Conservation (phyloP, 1,140 invertebrate genomes). For the Glossosoma conforme region DNA sequence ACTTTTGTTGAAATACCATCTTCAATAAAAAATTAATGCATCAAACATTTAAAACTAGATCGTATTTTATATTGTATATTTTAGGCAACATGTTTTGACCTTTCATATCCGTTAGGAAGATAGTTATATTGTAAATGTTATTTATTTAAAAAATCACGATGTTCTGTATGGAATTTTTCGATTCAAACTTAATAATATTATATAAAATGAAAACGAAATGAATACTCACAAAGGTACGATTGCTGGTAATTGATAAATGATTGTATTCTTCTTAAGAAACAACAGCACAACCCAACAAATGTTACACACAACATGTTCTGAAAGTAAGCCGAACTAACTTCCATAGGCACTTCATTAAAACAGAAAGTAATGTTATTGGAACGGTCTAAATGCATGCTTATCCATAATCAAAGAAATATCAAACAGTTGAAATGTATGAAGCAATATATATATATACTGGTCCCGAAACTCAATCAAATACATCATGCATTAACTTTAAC, state of each 20-base stretch:
- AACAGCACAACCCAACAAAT: slow-evolving; percentile 23
- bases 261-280: slow-evolving; percentile 19
- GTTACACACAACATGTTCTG: slow-evolving; percentile 28
- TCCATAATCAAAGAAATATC: slow-evolving; percentile 29
- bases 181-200: too few relatives aligned
- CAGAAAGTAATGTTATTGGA: slow-evolving; percentile 21
- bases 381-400: slow-evolving; percentile 30
- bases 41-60: too few relatives aligned
- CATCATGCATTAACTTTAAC: slow-evolving; percentile 31
- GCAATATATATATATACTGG: slow-evolving; percentile 29
- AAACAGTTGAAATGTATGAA: slow-evolving; percentile 31
- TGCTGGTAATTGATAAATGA: background rate
- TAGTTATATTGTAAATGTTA: too few relatives aligned
- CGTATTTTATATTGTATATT: too few relatives aligned
- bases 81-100: too few relatives aligned
- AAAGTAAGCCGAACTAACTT: slow-evolving; percentile 29
- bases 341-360: slow-evolving; percentile 24
- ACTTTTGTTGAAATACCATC: too few relatives aligned
- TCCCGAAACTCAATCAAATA: slow-evolving; percentile 21
- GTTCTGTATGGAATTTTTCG: too few relatives aligned
- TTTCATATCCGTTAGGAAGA: too few relatives aligned
- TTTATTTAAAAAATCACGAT: too few relatives aligned
- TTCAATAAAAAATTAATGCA: too few relatives aligned
- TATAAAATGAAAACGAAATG: slow-evolving; percentile 4
- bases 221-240: slow-evolving; percentile 22